Evolutionary conservation across 2,113 vertebrate species (phyloP).

Genomic region (Chamaetylas fuelleborni): DNA sequence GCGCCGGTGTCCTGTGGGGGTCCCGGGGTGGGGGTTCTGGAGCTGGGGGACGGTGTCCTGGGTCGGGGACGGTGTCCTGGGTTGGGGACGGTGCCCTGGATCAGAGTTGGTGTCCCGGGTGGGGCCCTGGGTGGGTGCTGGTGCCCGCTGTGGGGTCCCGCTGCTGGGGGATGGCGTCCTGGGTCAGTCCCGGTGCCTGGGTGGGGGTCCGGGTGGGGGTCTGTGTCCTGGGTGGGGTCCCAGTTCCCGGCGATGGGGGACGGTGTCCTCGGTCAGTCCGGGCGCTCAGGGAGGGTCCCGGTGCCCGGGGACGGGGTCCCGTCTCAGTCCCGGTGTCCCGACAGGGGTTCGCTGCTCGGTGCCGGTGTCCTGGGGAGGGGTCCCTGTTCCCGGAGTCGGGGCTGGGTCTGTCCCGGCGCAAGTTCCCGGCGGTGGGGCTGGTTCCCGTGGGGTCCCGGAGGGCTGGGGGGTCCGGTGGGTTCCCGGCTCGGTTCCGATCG

Average conservation of each 20-base stretch:
- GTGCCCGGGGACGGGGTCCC: not conserved
- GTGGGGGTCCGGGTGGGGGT: not conserved
- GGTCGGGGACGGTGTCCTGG: not conserved
- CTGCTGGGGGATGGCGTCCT: not conserved
- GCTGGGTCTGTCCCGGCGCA: not conserved
- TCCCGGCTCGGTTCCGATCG: not conserved
- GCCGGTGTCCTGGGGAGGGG: not conserved
- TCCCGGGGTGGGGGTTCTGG: not conserved
- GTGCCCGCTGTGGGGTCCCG: not conserved
- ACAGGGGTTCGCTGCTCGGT: not conserved
- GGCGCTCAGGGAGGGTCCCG: not conserved
- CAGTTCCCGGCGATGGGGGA: not conserved
- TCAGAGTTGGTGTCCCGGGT: not conserved
- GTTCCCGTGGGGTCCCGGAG: not conserved
- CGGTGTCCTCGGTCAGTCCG: not conserved
- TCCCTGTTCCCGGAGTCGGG: not conserved
- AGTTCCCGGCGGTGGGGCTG: not conserved
- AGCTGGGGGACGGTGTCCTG: not conserved
- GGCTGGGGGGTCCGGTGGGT: not conserved
- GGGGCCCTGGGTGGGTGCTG: not conserved
- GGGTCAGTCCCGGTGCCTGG: not conserved
- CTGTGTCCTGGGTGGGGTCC: not conserved
- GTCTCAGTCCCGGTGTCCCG: not conserved
- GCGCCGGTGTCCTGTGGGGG: not conserved
- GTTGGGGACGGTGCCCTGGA: not conserved